Conservation (phyloP, 1,140 invertebrate genomes). For the Lepidurus packardi region DNA sequence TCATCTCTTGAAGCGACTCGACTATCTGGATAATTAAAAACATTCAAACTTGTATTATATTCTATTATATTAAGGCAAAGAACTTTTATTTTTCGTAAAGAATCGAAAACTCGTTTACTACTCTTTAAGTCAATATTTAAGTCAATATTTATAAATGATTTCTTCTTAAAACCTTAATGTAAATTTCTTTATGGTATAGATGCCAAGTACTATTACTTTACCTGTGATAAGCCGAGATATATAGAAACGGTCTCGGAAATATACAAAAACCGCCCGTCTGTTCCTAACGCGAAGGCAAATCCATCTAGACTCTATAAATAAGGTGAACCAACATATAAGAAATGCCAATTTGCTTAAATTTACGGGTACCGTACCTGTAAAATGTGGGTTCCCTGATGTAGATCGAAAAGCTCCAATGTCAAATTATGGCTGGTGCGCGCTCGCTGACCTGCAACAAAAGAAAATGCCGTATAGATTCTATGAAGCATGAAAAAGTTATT, state of each 20-base stretch:
- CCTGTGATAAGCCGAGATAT: slow-evolving; percentile 96
- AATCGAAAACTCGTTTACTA: too few relatives aligned
- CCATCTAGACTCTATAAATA: slow-evolving; percentile 84
- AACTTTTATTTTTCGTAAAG: too few relatives aligned
- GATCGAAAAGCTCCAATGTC: slow-evolving; percentile 83
- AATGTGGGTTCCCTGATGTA: slow-evolving; percentile 95
- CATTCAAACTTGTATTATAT: too few relatives aligned
- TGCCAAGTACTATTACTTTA: slow-evolving; percentile 48
- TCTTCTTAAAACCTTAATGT: too few relatives aligned
- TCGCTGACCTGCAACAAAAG: slow-evolving; percentile 37
- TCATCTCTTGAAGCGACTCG: too few relatives aligned
- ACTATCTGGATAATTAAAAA: too few relatives aligned
- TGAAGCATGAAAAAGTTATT: not conserved
- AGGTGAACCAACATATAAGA: slow-evolving; percentile 17
- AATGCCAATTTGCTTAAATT: not conserved
- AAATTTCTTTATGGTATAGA: not conserved
- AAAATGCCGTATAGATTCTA: not conserved
- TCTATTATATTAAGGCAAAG: too few relatives aligned
- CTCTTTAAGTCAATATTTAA: too few relatives aligned
- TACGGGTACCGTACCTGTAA: slow-evolving; percentile 65
- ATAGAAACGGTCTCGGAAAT: slow-evolving; percentile 98
- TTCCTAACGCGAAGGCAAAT: slow-evolving; percentile 87
- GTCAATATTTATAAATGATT: too few relatives aligned
- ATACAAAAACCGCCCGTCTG: slow-evolving; percentile 94
- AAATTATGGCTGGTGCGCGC: slow-evolving; percentile 46